phyloP scores from a whole-genome alignment of 2,797 vertebrate species.

The Apogon hyalosoma region DNA sequence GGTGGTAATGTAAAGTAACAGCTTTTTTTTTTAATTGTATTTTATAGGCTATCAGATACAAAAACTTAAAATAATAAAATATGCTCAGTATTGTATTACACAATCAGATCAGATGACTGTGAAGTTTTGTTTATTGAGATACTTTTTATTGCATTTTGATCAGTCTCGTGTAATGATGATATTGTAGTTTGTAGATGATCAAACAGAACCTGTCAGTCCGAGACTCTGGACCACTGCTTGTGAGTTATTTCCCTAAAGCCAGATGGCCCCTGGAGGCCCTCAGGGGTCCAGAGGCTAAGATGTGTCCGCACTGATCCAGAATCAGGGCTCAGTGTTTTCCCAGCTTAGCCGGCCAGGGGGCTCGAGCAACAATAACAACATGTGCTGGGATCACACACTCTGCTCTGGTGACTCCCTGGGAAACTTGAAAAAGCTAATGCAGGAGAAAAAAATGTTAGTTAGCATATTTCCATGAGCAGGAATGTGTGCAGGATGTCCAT shows the following conservation, averaged over 20 bases:
- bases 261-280: conserved; percentile 61
- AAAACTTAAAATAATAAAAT: no score
- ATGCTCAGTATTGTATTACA: no score
- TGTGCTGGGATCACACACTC: conserved; percentile 70
- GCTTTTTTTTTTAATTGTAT: no score
- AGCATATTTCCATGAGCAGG: conserved; percentile 54
- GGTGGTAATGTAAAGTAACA: no score
- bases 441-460: conserved; percentile 51
- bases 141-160: no score
- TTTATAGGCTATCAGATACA: no score
- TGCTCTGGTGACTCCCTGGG: conserved; percentile 66
- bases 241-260: conserved; percentile 48
- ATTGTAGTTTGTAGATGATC: no score
- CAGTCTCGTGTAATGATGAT: no score
- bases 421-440: conserved; percentile 51
- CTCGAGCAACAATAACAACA: conserved; percentile 74
- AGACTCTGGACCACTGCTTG: conserved; percentile 12
- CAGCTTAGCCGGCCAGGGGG: conserved; percentile 73
- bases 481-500: conserved; percentile 31
- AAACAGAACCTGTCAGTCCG: background rate
- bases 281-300: conserved; percentile 56
- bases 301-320: conserved; percentile 54
- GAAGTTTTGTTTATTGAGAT: no score
- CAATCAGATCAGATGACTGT: no score
- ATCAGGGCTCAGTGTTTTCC: conserved; percentile 70